Percentiles rank a stretch among this genome's conserved stretches.
Evolutionary conservation across 1,140 invertebrate species (phyloP).

Genomic region (Vanessa tameamea): DNA sequence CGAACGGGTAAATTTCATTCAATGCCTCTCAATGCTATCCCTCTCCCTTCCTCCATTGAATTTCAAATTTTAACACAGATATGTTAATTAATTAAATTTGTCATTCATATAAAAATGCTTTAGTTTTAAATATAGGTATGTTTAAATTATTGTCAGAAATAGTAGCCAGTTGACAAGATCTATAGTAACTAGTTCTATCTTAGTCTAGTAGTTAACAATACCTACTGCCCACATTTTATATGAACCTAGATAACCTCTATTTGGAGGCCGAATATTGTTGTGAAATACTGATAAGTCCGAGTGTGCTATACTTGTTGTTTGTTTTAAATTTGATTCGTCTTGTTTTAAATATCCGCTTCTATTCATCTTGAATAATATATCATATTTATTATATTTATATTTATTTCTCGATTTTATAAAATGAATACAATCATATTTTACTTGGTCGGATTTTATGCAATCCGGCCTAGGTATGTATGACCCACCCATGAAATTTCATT

Average conservation of each 20-base stretch:
- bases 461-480: too few species aligned
- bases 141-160: background rate
- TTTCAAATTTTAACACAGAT: too few species aligned
- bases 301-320: constrained; percentile 17
- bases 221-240: constrained; percentile 12
- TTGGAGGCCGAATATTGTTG: constrained; percentile 48
- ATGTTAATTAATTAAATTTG: too few species aligned
- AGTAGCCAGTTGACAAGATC: background rate
- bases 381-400: background rate
- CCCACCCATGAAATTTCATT: too few species aligned
- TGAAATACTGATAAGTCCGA: constrained; percentile 39
- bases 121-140: background rate
- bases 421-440: too few species aligned
- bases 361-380: background rate
- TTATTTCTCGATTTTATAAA: background rate
- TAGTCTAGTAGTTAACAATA: background rate
- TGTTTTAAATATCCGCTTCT: background rate
- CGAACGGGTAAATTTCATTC: too few species aligned
- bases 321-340: constrained; percentile 11
- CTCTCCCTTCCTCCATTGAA: too few species aligned
- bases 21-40: too few species aligned
- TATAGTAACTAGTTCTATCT: background rate
- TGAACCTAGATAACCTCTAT: constrained; percentile 58
- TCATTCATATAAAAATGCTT: too few species aligned
- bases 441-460: too few species aligned